Evolutionary conservation across 53 echinoderm and acorn worm genomes (phyloP), one percentile per base, ranked within the genome.

Genomic region (Henricia sp.): DNA sequence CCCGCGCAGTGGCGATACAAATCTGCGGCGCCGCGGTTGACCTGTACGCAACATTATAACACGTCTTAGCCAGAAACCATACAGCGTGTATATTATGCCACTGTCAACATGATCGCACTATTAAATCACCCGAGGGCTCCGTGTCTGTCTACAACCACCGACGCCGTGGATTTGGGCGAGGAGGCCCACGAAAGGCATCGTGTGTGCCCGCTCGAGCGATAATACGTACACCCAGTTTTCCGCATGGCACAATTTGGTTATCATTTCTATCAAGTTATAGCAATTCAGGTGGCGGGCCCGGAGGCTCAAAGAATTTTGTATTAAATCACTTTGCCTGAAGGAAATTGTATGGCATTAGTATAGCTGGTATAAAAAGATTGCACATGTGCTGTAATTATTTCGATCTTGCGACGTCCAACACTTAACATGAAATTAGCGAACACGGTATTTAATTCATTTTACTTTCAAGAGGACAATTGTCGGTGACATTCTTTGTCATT

Each of bases 121-220:
- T 62, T 32, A 26, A 60, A 63, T 80, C 48, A 80, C 80, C 80
- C 64, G 40, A 36, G 80, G 80, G 44, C 64, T 63, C 63, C 63
- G 80, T 43, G 80, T 59, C 80, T 80, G 80, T 62, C 80, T 62
- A 21, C 80, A 64, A 35, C 63, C 32, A 64, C 25, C 60, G 50
- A 80, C 80, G 80, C 80, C 80, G 63, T 80, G 63, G 51, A 63
- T 63, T 48, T 3, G 21, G 63, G 43, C 63, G 23, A 25, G 21
- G 80, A 35, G 80, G 80, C 80, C 80, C 80, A 80, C 63, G 80
- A 36, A 80, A 44, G 80, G 80, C 80, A 50, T 10, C 63, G 63
- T 29, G 32, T 57, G 10, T 30, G 64, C 39, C 63, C 63, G 80
- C 37, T 75, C 56, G 58, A 39, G 24, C 57, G 38, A 55, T 35